phyloP scores from a whole-genome alignment of 1,140 invertebrate genomes.

The Caligus rogercresseyi region DNA sequence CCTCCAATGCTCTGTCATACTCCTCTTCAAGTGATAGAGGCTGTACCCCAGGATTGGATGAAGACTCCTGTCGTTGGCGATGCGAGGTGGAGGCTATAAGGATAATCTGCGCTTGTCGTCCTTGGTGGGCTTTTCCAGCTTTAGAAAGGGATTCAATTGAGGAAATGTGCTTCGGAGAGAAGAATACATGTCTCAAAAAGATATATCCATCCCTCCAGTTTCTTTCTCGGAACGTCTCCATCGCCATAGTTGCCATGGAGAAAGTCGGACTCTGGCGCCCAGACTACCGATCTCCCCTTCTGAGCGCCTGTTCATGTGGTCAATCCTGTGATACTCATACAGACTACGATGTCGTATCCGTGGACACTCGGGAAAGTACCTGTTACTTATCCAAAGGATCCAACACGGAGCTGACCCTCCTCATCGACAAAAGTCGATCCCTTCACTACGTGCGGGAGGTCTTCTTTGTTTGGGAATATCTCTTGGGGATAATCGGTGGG shows the following conservation, averaged over 20 bases:
- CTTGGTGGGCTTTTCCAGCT: neutral
- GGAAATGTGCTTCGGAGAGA: neutral
- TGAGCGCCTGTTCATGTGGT: neutral
- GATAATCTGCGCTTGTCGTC: neutral
- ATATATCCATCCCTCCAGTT: neutral
- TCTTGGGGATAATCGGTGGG: slow-evolving; percentile 6
- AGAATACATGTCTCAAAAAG: neutral
- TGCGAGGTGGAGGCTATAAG: neutral
- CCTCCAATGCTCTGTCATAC: neutral
- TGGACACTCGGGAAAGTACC: neutral
- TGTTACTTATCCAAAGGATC: neutral
- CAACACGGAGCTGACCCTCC: neutral
- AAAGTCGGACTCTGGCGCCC: neutral
- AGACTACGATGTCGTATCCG: neutral
- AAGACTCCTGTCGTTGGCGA: neutral
- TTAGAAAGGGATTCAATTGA: neutral
- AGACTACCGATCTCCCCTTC: neutral
- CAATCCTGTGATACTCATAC: neutral
- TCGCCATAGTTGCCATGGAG: neutral
- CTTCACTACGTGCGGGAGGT: neutral
- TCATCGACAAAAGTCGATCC: neutral
- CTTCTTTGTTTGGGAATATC: neutral
- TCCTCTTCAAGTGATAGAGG: neutral
- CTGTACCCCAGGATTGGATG: neutral
- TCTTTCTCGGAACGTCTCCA: neutral